Conservation (phyloP, 2,113 vertebrate species). For the Columba livia region DNA sequence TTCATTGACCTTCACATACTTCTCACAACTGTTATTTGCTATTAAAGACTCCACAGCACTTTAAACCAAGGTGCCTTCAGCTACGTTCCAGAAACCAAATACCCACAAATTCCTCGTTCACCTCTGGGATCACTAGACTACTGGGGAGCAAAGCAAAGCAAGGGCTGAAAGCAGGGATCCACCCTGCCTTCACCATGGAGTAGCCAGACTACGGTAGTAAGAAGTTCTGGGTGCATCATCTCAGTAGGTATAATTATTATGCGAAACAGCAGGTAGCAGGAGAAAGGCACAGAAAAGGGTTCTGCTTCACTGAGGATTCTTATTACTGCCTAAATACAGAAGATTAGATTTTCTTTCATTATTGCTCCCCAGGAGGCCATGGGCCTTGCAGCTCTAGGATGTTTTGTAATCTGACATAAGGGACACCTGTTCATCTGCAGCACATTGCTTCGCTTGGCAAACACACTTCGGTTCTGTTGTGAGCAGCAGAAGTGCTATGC, state of each 20-base stretch:
- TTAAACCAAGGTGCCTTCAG: background rate
- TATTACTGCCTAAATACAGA: slow-evolving; percentile 57
- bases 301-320: slow-evolving; percentile 62
- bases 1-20: background rate
- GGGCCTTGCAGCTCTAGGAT: slow-evolving; percentile 16
- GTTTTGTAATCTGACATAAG: slow-evolving; percentile 39
- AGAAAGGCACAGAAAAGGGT: slow-evolving; percentile 26
- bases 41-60: background rate
- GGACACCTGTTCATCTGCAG: slow-evolving; percentile 48
- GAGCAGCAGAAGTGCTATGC: background rate
- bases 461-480: background rate
- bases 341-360: slow-evolving; percentile 64
- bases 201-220: background rate
- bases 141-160: background rate
- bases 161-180: background rate
- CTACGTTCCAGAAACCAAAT: background rate
- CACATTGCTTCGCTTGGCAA: background rate
- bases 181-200: background rate
- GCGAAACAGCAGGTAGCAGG: slow-evolving; percentile 23
- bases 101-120: background rate
- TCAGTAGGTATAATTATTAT: slow-evolving; percentile 44
- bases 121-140: background rate
- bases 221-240: background rate
- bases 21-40: background rate
- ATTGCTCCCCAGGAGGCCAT: slow-evolving; percentile 36